Percentiles rank a stretch among this genome's conserved stretches.
Evolutionary conservation across 1,140 invertebrate genomes (phyloP).

Genomic region (Dufourea novaeangliae): DNA sequence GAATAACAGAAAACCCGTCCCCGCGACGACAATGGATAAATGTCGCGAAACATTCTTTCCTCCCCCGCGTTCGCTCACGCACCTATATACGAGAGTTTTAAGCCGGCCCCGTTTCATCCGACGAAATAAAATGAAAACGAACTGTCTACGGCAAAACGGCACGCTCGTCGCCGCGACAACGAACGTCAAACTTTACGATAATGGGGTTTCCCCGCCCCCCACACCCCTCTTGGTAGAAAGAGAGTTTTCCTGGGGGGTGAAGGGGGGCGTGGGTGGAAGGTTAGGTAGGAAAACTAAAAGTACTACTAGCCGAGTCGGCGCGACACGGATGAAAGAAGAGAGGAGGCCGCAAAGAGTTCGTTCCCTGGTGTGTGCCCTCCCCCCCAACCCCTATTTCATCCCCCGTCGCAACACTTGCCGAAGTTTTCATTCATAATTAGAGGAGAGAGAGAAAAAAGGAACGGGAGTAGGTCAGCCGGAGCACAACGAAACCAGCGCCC

Average conservation of each 20-base stretch:
- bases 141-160: slow-evolving; percentile 37
- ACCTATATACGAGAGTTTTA: neutral
- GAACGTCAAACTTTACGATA: slow-evolving; percentile 62
- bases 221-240: too few species aligned
- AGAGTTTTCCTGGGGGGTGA: slow-evolving; percentile 55
- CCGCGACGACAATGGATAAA: slow-evolving; percentile 2
- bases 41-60: neutral
- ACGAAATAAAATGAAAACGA: slow-evolving; percentile 36
- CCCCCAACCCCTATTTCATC: too few species aligned
- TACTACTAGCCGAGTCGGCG: slow-evolving; percentile 63
- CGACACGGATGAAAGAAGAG: slow-evolving; percentile 45
- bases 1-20: neutral
- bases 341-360: slow-evolving; percentile 22
- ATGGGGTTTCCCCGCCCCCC: slow-evolving; percentile 57
- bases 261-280: slow-evolving; percentile 13
- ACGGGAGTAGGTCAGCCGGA: slow-evolving; percentile 35
- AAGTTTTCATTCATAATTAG: slow-evolving; percentile 81
- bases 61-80: neutral
- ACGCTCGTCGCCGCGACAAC: slow-evolving; percentile 14
- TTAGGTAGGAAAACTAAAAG: slow-evolving; percentile 67
- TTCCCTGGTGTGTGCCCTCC: slow-evolving; percentile 4
- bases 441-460: slow-evolving; percentile 60
- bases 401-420: slow-evolving; percentile 55
- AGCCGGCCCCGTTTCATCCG: slow-evolving; percentile 12
- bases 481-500: slow-evolving; percentile 8